These are phyloP conservation scores for Heteractis magnifica DNA, from an alignment of 92 coral and sea anemone species.

Conservation along the genomic window DNA sequence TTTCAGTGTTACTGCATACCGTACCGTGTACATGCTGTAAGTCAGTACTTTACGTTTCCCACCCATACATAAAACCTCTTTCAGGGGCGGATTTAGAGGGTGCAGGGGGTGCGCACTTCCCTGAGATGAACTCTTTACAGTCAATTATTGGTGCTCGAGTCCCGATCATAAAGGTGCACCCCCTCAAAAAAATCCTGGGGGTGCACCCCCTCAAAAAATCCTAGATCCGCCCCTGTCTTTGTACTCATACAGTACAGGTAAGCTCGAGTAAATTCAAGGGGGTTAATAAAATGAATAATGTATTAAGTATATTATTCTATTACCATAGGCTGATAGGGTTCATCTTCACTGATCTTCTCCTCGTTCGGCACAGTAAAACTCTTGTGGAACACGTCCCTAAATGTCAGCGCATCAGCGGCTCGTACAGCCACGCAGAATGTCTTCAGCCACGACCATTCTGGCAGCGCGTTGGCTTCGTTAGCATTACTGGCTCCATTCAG, in stretches of 20 bases:
- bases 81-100: too few species aligned
- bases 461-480: constrained; percentile 31
- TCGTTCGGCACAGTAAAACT: constrained; percentile 61
- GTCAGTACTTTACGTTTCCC: too few species aligned
- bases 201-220: too few species aligned
- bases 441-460: constrained; percentile 80
- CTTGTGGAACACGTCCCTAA: constrained; percentile 59
- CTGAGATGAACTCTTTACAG: too few species aligned
- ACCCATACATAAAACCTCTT: too few species aligned
- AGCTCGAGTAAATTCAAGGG: neutral
- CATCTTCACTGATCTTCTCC: constrained; percentile 66
- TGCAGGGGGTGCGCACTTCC: too few species aligned
- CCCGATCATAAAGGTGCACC: too few species aligned
- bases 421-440: constrained; percentile 58
- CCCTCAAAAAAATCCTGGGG: too few species aligned
- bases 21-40: too few species aligned
- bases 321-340: constrained; percentile 65
- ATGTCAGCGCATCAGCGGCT: constrained; percentile 69
- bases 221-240: too few species aligned
- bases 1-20: too few species aligned
- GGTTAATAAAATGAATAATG: neutral
- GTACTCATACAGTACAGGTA: neutral
- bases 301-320: neutral
- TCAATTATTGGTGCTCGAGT: too few species aligned
- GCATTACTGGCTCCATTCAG: constrained; percentile 14